These are phyloP conservation scores for Stercorarius parasiticus DNA, from an alignment of 2,113 vertebrate species.

Conservation along the genomic window DNA sequence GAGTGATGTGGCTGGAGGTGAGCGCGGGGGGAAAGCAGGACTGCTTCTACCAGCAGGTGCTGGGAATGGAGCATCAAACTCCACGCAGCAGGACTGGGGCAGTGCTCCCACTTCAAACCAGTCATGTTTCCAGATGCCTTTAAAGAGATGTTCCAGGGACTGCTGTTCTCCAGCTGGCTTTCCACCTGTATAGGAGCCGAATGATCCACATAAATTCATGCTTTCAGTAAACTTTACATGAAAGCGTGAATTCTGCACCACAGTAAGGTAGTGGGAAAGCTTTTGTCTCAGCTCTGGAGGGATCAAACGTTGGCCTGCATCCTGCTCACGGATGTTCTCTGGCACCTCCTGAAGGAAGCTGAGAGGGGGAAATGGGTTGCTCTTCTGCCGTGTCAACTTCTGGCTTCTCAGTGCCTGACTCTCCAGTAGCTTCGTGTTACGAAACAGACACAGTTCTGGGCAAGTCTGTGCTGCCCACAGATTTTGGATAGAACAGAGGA, in stretches of 20 bases:
- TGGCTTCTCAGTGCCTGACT: background rate
- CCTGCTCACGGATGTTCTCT: background rate
- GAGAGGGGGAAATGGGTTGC: background rate
- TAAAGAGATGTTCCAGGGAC: background rate
- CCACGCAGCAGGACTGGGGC: rapidly evolving
- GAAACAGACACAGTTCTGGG: background rate
- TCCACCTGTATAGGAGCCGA: background rate
- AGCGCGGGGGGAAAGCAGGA: background rate
- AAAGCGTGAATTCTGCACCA: background rate
- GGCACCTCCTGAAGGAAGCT: background rate
- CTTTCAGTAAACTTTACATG: background rate
- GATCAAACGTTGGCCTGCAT: background rate
- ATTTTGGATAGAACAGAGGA: conserved; percentile 3
- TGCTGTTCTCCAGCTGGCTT: background rate
- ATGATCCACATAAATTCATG: background rate
- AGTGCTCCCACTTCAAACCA: background rate
- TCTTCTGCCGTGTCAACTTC: background rate
- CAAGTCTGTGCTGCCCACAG: background rate
- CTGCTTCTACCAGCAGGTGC: background rate
- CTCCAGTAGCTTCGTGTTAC: background rate
- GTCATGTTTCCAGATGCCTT: background rate
- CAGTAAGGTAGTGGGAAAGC: background rate
- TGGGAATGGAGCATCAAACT: background rate
- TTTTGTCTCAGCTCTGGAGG: background rate
- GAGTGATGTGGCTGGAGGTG: background rate